Base-by-base conservation (phyloP, 1,140 invertebrate genomes). In the Harpegnathos saltator region DNA sequence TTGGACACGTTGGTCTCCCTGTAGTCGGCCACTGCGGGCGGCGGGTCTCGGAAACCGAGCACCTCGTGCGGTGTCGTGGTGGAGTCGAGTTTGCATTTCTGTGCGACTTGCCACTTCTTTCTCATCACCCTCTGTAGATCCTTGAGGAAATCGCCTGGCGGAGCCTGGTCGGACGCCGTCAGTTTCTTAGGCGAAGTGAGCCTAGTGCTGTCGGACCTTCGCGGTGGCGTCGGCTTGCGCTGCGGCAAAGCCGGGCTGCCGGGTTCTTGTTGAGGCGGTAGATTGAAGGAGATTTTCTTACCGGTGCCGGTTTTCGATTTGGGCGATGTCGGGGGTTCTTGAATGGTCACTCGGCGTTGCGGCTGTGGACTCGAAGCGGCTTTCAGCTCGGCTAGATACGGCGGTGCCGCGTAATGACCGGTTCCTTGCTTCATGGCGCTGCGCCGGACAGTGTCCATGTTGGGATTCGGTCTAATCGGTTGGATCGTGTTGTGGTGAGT, bases 61-160 rank as follows among this genome's bases (percentile, higher is more conserved):
- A 99, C 98, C 91, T 98, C 97, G 90, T 98, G 97, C 0, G 98
- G 98, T 22, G 97, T 98, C 0, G 97, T 97, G 14, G 97, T 96
- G 19, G 96, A 96, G 91, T 98, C 97, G 0, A 97, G 91, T 93
- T 98, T 98, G 90, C 98, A 98, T 89, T 98, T 98, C 86, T 99
- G 97, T 0, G 98, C 97, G 1, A 98, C 97, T 91, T 98, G 97
- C 98, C 98, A 98, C 90, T 99, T 99, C 87, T 98, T 98, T 65
- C 97, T 96, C 97, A 98, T 98, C 0, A 98, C 98, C 62, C 98
- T 95, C 87, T 98, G 98, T 9, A 98, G 94, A 93, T 98, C 98
- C 90, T 97, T 97, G 11, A 98, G 94, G 89, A 99, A 98, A 61
- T 97, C 97, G 4, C 96, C 96, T 0, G 97, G 97, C 1, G 97